These are phyloP conservation scores for Pteronura brasiliensis DNA, from an alignment of 2,113 vertebrate genomes.

Conservation along the genomic window DNA sequence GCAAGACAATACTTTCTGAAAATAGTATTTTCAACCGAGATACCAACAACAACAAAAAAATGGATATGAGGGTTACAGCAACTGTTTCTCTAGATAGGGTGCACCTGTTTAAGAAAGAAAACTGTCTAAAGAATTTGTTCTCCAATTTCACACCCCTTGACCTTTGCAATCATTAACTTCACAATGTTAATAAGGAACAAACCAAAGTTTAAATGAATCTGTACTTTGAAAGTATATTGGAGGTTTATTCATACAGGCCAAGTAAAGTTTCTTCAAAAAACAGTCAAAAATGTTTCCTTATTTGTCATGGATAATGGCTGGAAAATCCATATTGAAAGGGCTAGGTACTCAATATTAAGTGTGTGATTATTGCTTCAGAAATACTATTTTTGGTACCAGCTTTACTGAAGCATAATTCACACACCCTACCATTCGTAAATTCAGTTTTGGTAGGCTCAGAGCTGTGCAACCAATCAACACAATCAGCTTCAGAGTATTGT, in stretches of 20 bases:
- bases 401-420: neutral
- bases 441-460: neutral
- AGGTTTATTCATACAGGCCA: constrained; percentile 22
- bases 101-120: constrained; percentile 47
- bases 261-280: neutral
- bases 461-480: neutral
- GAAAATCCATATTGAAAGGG: neutral
- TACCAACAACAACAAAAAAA: constrained; percentile 43
- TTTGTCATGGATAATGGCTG: neutral
- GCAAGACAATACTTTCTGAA: constrained; percentile 52
- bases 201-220: constrained; percentile 30
- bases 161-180: neutral
- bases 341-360: neutral
- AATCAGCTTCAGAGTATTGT: neutral
- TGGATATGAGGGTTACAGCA: constrained; percentile 28
- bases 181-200: neutral
- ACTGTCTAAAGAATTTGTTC: constrained; percentile 49
- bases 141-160: constrained; percentile 69
- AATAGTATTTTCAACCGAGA: constrained; percentile 61
- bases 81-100: constrained; percentile 60
- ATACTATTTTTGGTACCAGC: neutral
- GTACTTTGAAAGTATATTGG: neutral
- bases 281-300: neutral
- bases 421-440: neutral
- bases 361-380: neutral